Conservation (phyloP, 2,113 vertebrate species). For the Trichechus manatus region DNA sequence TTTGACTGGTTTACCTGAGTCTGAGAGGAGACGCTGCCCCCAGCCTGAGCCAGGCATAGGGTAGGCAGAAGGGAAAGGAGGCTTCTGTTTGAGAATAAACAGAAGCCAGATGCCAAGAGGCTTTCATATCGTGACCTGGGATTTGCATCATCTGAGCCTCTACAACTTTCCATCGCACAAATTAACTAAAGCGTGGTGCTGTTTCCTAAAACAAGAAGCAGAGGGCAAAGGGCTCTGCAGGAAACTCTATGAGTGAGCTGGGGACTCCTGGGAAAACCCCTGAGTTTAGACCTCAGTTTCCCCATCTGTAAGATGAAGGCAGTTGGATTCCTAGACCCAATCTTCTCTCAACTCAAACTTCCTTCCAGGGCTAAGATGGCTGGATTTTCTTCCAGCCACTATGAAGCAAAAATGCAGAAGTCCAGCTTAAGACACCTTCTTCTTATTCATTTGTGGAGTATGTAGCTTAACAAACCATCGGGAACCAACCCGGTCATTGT, state of each 20-base stretch:
- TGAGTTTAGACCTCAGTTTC: not conserved
- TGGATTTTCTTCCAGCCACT: not conserved
- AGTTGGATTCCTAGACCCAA: not conserved
- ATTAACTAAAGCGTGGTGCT: not conserved
- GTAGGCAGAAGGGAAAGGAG: not conserved
- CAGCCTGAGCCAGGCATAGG: accelerated
- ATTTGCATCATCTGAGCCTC: not conserved
- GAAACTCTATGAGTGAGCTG: accelerated
- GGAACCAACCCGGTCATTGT: accelerated
- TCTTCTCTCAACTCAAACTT: not conserved
- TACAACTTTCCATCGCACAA: accelerated
- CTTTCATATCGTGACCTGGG: accelerated
- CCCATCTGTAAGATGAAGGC: not conserved
- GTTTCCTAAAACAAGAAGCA: not conserved
- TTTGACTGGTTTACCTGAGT: accelerated
- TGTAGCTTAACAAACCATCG: not conserved
- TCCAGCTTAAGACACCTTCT: not conserved
- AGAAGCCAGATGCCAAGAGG: not conserved
- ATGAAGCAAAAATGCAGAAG: not conserved
- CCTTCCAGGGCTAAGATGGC: not conserved
- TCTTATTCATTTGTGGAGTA: not conserved
- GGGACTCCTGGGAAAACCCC: not conserved
- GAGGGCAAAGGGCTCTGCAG: no score
- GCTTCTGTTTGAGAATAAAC: not conserved
- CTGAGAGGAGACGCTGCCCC: no score